Evolutionary conservation across 2,113 vertebrate species (phyloP).

Genomic region (Sylvietta virens): DNA sequence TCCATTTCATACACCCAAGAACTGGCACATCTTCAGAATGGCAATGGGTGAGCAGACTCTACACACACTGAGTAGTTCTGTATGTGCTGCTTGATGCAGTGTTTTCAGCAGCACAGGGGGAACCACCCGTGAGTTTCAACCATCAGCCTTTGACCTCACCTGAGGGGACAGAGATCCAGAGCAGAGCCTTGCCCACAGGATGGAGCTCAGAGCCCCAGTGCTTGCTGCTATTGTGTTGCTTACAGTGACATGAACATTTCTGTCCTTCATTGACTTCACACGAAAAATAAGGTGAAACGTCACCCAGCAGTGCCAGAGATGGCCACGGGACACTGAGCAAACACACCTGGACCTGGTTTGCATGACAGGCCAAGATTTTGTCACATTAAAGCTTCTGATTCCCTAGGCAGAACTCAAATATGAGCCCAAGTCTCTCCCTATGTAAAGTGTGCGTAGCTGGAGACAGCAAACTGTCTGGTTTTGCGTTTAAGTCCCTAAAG

Average conservation of each 20-base stretch:
- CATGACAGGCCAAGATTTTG: neutral
- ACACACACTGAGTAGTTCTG: neutral
- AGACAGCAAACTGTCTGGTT: neutral
- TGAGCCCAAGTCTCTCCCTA: neutral
- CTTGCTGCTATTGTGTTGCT: neutral
- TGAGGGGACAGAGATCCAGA: neutral
- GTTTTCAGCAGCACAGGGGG: neutral
- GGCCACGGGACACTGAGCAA: neutral
- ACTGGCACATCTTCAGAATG: conserved; percentile 59
- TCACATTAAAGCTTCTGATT: neutral
- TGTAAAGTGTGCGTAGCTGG: neutral
- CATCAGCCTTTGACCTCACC: neutral
- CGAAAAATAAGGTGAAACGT: neutral
- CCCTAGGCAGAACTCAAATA: neutral
- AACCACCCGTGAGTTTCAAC: neutral
- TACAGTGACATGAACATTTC: neutral
- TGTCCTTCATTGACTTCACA: neutral
- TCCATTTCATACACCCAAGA: conserved; percentile 65
- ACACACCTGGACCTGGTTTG: accelerated
- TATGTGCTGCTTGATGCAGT: neutral
- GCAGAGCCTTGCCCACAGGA: neutral
- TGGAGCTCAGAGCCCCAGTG: neutral
- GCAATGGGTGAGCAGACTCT: conserved; percentile 38
- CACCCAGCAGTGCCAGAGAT: accelerated
- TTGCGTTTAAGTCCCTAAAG: neutral